Evolutionary conservation across 2,888 invertebrate genomes (phyloP).

Genomic region (Chaetogeoica ovagalla): DNA sequence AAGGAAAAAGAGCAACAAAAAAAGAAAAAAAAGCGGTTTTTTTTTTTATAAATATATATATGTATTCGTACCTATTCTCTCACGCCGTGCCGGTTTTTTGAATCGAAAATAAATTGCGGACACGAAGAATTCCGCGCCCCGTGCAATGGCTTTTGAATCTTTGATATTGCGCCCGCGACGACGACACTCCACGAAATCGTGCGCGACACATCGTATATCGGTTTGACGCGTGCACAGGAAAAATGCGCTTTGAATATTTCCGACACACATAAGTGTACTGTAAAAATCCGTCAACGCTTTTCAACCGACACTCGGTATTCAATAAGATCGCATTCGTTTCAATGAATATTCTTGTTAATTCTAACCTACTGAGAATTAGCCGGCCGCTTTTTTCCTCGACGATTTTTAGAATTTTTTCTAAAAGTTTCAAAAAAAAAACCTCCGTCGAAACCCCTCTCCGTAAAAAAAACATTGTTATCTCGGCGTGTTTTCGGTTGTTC

Average conservation of each 20-base stretch:
- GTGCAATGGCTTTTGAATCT: background rate
- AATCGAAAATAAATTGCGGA: slow-evolving; percentile 39
- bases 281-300: too few relatives aligned
- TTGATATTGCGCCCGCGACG: background rate
- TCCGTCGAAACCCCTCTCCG: too few relatives aligned
- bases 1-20: background rate
- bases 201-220: background rate
- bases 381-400: too few relatives aligned
- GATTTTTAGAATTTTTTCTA: too few relatives aligned
- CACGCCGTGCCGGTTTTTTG: background rate
- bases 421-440: too few relatives aligned
- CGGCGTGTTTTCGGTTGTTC: too few relatives aligned
- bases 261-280: background rate
- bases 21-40: background rate
- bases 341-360: too few relatives aligned
- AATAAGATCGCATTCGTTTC: too few relatives aligned
- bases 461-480: too few relatives aligned
- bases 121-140: background rate
- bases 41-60: too few relatives aligned
- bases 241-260: background rate
- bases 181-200: background rate
- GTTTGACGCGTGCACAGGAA: background rate
- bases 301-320: too few relatives aligned
- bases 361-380: too few relatives aligned
- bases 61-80: background rate